Base-by-base conservation (phyloP, 1,140 invertebrate species). In the Ooceraea biroi region DNA sequence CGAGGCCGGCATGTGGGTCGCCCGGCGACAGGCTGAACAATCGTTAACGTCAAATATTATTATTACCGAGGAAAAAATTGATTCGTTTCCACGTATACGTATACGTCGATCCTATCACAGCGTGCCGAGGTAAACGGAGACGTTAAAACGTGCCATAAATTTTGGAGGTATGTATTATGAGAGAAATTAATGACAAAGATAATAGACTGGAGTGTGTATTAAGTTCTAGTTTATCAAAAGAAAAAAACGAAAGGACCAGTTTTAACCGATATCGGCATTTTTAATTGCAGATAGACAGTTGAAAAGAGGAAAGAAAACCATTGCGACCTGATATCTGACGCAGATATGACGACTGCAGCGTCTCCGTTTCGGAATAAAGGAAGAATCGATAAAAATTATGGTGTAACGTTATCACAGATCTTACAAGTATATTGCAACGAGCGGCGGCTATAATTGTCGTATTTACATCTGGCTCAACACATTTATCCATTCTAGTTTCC, bases 1-100 rank as follows among this genome's bases (percentile, higher is more conserved):
- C 27, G 12, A n/a, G 30, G 12, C 0, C 7, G 58, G 4, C 58
- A 44, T 5, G 8, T 12, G 19, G 10, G 14, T 25, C 30, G 25
- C 19, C 11, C 52, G 1, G n/a, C n/a, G n/a, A n/a, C n/a, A n/a
- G n/a, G 7, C 30, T 69, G 14, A 78, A 27, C 19, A 78, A 44
- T 78, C 63, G 44, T 69, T 36, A 36, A n/a, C n/a, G n/a, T n/a
- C n/a, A n/a, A 78, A 78, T 68, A 27, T 69, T 78, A n/a, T n/a
- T n/a, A 44, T 52, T 68, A n/a, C 19, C n/a, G 12, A 11, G 2
- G 3, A 11, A 14, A n/a, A 11, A 44, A 22, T 57, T 69, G 55
- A 57, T 57, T 57, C 22, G 10, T n/a, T 52, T 52, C 14, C 4
- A 14, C 14, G 50, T n/a, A n/a, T n/a, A n/a, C n/a, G 14, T 52